Base-by-base conservation (phyloP, 2,888 invertebrate genomes). In the Eristalinus aeneus region DNA sequence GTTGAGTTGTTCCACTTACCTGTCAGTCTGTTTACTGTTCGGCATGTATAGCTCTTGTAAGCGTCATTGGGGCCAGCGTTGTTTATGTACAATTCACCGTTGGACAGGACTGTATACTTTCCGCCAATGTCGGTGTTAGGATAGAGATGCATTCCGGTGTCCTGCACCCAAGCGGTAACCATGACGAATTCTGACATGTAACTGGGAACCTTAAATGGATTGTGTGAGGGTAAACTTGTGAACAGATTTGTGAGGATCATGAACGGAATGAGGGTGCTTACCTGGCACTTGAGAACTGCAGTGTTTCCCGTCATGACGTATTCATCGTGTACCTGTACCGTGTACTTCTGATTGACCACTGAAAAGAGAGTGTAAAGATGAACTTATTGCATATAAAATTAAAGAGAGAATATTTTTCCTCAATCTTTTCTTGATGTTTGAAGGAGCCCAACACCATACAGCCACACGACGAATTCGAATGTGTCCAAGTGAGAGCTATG, bases 301-400 rank as follows among this genome's bases (percentile, higher is more conserved):
- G 97, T 97, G 93, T 98, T 98, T 74, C 98, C 98, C 77, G 96
- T 94, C 93, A 97, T 97, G 90, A 97, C 97, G 93, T 97, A 97
- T 91, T 97, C 97, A 92, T 98, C 97, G 88, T 97, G 96, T 88
- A 98, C 97, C 93, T 96, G 96, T 65, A 98, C 96, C 89, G 97
- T 96, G 94, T 97, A 98, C 89, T 96, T 96, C 90, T 96, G 96
- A 91, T 95, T 96, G 88, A 97, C 94, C 90, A 96, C 97, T 97
- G 94, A 20, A 91, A 90, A 65, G 36, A 87, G 65, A 74, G 60
- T 12, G 11, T 5, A 16, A 39, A 39, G n/a, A 3, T 27, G 27
- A 5, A 27, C 2, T 27, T 27, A 27, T 27, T 27, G 27, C 27
- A 27, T n/a, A n/a, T n/a, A n/a, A n/a, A n/a, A n/a, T n/a, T n/a